Percentiles rank a stretch among this genome's conserved stretches.
Conservation (phyloP, 1,140 invertebrate species). For the Hylaeus anthracinus region DNA sequence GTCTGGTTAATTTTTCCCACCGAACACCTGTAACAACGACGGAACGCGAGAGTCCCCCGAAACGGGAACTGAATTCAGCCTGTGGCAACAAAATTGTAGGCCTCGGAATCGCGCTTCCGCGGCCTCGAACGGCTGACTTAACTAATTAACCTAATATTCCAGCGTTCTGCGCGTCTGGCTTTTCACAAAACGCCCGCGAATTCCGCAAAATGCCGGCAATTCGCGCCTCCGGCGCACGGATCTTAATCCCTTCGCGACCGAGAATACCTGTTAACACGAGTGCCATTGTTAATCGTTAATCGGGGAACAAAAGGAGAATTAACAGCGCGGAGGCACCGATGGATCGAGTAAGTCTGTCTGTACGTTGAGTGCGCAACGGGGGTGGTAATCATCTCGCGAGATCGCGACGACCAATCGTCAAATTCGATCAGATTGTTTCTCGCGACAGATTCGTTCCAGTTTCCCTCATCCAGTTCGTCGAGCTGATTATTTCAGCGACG, state of each 20-base stretch:
- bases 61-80: background rate
- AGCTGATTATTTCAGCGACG: too few species aligned
- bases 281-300: slow-evolving; percentile 1
- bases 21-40: too few species aligned
- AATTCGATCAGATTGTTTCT: background rate
- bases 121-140: background rate
- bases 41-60: too few species aligned
- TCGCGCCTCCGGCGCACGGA: background rate
- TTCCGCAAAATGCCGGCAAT: background rate
- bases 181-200: background rate
- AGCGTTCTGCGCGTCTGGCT: background rate
- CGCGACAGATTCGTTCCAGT: background rate
- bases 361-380: too few species aligned
- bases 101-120: background rate
- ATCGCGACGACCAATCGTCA: too few species aligned
- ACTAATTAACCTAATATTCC: slow-evolving; percentile 23
- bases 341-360: background rate
- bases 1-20: too few species aligned
- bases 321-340: background rate
- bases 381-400: background rate
- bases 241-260: slow-evolving; percentile 5
- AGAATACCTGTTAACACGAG: background rate
- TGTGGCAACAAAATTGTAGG: background rate
- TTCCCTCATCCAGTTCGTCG: too few species aligned
- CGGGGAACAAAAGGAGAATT: slow-evolving; percentile 1